phyloP scores from a whole-genome alignment of 2,888 invertebrate species.

The Polietes domitor region DNA sequence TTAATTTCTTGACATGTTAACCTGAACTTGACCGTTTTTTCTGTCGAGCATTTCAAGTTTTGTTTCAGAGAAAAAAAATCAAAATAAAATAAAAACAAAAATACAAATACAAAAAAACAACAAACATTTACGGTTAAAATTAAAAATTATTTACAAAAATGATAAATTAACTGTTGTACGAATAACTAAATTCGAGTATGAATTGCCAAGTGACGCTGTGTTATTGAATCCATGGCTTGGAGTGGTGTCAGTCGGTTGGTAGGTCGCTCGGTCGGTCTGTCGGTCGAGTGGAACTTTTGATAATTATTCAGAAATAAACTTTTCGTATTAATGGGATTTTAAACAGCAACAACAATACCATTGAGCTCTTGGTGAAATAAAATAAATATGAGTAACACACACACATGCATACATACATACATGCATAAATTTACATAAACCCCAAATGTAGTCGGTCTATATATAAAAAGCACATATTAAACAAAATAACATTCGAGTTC shows the following conservation, averaged over 20 bases:
- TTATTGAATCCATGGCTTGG: slow-evolving; percentile 6
- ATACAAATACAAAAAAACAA: too few relatives aligned
- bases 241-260: not conserved
- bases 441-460: not conserved
- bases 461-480: not conserved
- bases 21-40: slow-evolving; percentile 60
- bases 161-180: slow-evolving; percentile 54
- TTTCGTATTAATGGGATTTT: slow-evolving; percentile 25
- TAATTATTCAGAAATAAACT: not conserved
- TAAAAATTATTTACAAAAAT: slow-evolving; percentile 39
- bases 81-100: slow-evolving; percentile 26
- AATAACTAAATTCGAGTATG: not conserved
- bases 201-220: not conserved
- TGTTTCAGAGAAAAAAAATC: not conserved
- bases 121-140: slow-evolving; percentile 54
- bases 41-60: not conserved
- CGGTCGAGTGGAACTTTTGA: not conserved
- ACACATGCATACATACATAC: not conserved
- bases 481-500: slow-evolving; percentile 48
- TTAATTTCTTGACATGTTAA: slow-evolving; percentile 31
- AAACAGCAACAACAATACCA: slow-evolving; percentile 1
- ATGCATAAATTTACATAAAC: slow-evolving; percentile 38
- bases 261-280: too few relatives aligned
- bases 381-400: slow-evolving; percentile 2
- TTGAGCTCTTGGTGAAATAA: not conserved